Base-by-base conservation (phyloP, 2,888 invertebrate genomes). In the Homarus gammarus region DNA sequence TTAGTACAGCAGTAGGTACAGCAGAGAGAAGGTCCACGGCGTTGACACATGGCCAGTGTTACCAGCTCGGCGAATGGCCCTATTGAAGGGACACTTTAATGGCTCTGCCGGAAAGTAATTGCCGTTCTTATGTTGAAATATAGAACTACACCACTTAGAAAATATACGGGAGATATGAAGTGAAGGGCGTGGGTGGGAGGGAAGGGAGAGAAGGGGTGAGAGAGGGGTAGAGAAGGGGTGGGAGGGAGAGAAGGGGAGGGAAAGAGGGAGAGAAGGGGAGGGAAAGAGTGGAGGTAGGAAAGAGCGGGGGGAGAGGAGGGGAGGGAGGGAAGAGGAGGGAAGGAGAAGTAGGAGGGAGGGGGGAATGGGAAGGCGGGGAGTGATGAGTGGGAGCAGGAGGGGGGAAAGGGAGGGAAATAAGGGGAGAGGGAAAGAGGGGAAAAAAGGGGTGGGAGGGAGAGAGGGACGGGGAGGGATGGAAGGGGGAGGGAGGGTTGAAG, bases 51-150 rank as follows among this genome's bases (percentile, higher is more conserved):
- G 78, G n/a, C 40, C 49, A 27, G 56, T n/a, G 81, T 38, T 81
- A 31, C 68, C 22, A 64, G 27, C 64, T 18, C 44, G 36, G 64
- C 27, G 33, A 70, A 83, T 44, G 49, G 68, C 85, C 49, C 49
- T 78, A 49, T 40, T 78, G 49, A 61, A 77, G 77, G 40, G 44
- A 85, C 77, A 78, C 77, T 31, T 33, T 78, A 78, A 78, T 78
- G 77, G 77, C 68, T 12, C 27, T 44, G 12, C 36, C 75, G 83
- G 77, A 49, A 85, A 85, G 40, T 85, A 78, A 85, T 85, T 68
- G 85, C 61, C 31, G 33, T 85, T 85, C 85, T 85, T 31, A 44
- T 12, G 38, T 15, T 49, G 56, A n/a, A 31, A 51, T 31, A 49
- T 31, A 31, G 44, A 72, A 27, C n/a, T 38, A 73, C 22, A 8